These are phyloP conservation scores for Xylota sylvarum DNA, from an alignment of 2,888 invertebrate species.

Conservation along the genomic window DNA sequence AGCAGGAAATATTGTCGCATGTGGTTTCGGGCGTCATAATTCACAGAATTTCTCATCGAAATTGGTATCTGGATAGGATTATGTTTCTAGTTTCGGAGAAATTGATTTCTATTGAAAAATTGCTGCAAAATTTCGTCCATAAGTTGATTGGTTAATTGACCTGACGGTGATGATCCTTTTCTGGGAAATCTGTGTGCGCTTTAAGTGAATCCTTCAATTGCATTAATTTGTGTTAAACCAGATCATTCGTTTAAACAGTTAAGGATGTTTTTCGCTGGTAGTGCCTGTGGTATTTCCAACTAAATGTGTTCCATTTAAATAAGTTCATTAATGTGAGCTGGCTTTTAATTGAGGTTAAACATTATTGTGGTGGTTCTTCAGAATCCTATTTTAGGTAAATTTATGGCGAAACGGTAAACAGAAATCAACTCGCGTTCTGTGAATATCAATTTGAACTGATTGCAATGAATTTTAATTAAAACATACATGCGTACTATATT, in stretches of 20 bases:
- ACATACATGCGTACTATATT: too few species aligned
- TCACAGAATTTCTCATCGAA: constrained; percentile 46
- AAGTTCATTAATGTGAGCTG: neutral
- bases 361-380: neutral
- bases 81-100: constrained; percentile 29
- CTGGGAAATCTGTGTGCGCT: neutral
- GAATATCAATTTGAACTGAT: too few species aligned
- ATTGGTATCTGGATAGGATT: constrained; percentile 52
- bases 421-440: too few species aligned
- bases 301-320: neutral
- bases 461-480: too few species aligned
- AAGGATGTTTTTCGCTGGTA: neutral
- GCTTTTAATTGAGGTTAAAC: neutral
- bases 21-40: constrained; percentile 38
- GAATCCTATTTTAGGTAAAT: too few species aligned
- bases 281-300: neutral
- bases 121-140: neutral
- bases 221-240: neutral
- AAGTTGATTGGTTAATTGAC: constrained; percentile 31
- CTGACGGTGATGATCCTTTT: constrained; percentile 14
- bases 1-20: constrained; percentile 43
- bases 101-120: constrained; percentile 39
- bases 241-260: neutral
- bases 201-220: neutral
- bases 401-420: too few species aligned